Conservation (phyloP, 2,113 vertebrate species). For the Martes martes region DNA sequence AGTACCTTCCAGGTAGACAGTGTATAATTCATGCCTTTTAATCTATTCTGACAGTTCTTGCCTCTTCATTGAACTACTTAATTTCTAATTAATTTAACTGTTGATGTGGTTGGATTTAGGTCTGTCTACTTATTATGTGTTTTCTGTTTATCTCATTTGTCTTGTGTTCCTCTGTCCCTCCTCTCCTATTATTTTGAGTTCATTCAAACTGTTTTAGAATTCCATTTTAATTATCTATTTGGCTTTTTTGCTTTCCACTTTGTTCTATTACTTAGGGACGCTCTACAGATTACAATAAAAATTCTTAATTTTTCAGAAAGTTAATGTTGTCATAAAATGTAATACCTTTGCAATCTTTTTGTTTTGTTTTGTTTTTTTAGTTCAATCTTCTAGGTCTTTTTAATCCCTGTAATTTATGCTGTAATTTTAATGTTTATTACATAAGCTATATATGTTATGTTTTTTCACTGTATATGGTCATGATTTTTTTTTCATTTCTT, state of each 20-base stretch:
- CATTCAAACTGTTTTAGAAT: slow-evolving; percentile 29
- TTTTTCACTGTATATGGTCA: background rate
- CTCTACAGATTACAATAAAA: background rate
- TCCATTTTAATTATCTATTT: background rate
- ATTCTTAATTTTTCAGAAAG: background rate
- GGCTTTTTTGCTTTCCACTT: background rate
- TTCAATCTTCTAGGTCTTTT: background rate
- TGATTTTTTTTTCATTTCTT: background rate
- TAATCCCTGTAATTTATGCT: background rate
- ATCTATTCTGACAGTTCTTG: background rate
- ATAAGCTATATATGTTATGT: background rate
- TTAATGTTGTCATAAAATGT: background rate
- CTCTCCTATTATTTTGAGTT: background rate
- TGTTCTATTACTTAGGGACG: background rate
- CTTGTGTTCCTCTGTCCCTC: background rate
- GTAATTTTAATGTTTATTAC: background rate
- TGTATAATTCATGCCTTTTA: background rate
- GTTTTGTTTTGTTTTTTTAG: background rate
- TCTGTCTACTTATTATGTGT: background rate
- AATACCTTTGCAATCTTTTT: background rate
- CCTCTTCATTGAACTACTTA: background rate
- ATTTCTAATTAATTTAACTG: background rate
- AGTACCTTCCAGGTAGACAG: background rate
- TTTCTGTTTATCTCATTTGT: background rate
- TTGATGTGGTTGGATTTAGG: background rate